A percentile compares a stretch with the other conserved stretches of the same genome.
phyloP scores from a whole-genome alignment of 37 sponge, comb jelly and placozoan genomes.

The Corticium candelabrum region DNA sequence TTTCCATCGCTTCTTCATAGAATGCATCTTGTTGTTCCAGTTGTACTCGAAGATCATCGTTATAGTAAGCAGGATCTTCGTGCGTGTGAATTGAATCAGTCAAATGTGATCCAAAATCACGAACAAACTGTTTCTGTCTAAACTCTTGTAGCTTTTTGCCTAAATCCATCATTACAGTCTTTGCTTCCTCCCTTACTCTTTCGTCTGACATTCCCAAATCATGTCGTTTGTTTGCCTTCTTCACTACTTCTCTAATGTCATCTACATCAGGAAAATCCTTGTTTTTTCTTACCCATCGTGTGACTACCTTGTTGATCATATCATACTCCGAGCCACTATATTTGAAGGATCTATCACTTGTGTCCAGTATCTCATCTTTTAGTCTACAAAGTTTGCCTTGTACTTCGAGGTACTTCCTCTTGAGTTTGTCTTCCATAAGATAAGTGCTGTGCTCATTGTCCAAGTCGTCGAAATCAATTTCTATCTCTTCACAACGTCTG shows the following conservation, averaged over 20 bases:
- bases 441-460: constrained; percentile 40
- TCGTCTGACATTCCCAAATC: constrained; percentile 24
- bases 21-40: constrained; percentile 23
- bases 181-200: constrained; percentile 15
- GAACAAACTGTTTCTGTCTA: constrained; percentile 29
- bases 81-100: constrained; percentile 32
- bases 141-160: constrained; percentile 32
- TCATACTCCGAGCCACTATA: constrained; percentile 39
- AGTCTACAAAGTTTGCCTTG: constrained; percentile 48
- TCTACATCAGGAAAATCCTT: constrained; percentile 58
- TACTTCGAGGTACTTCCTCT: constrained; percentile 38
- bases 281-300: constrained; percentile 18
- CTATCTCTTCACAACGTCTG: constrained; percentile 34
- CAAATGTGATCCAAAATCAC: constrained; percentile 57
- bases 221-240: constrained; percentile 39
- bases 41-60: constrained; percentile 8
- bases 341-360: neutral
- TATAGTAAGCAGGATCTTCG: constrained; percentile 45
- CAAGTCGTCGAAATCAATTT: constrained; percentile 61
- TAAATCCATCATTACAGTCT: constrained; percentile 49
- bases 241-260: constrained; percentile 44
- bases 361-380: neutral
- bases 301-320: constrained; percentile 43
- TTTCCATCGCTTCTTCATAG: constrained; percentile 22
- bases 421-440: constrained; percentile 45